Percentiles rank a stretch among this genome's conserved stretches.
These are phyloP conservation scores for Corythornis vintsioides DNA, from an alignment of 2,113 vertebrate species.

Conservation along the genomic window DNA sequence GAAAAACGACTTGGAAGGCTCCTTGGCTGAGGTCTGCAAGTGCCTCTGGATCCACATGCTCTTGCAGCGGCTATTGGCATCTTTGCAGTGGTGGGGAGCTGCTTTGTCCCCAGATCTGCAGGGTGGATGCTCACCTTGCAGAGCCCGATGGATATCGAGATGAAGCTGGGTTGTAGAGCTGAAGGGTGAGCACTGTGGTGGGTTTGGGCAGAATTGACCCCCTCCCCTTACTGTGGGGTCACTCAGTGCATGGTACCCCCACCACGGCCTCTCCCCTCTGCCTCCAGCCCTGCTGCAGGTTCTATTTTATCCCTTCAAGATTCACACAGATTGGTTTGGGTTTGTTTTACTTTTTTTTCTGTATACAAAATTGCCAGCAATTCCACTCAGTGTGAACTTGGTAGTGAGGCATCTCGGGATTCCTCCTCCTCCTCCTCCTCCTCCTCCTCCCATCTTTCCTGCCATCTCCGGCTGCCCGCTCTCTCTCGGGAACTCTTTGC, in stretches of 20 bases:
- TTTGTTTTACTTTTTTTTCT: background rate
- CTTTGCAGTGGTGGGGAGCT: fast-evolving
- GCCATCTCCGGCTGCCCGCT: background rate
- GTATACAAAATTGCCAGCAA: background rate
- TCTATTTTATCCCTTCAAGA: background rate
- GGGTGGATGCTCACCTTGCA: background rate
- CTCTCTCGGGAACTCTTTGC: background rate
- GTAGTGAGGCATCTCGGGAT: background rate
- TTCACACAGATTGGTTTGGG: background rate
- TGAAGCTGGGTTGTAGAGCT: background rate
- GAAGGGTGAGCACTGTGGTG: fast-evolving
- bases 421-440: background rate
- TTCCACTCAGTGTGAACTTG: background rate
- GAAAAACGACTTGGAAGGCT: background rate
- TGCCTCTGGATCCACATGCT: fast-evolving
- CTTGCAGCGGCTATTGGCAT: background rate
- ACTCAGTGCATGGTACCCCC: fast-evolving
- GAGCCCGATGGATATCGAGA: fast-evolving
- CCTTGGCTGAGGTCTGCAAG: background rate
- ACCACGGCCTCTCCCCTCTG: background rate
- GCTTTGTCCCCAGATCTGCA: fast-evolving
- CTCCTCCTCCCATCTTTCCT: background rate
- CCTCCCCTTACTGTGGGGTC: background rate
- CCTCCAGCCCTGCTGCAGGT: background rate
- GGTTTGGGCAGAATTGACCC: background rate